Evolutionary conservation across 2,113 vertebrate species (phyloP), one percentile per base, ranked within the genome.

Genomic region (Anhinga rufa): DNA sequence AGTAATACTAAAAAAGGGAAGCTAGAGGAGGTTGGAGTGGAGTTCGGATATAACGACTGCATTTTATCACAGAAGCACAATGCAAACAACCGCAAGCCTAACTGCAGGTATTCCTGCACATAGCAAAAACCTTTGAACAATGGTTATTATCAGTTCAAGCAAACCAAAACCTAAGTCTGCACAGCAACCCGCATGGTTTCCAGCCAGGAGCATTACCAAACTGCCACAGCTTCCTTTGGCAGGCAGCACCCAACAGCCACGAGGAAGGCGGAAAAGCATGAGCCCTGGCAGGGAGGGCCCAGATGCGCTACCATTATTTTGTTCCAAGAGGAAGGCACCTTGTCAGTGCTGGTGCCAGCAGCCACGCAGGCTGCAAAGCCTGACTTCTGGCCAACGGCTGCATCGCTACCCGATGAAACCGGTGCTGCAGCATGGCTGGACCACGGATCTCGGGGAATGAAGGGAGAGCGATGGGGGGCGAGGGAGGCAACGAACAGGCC

Each of bases 291-390:
- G 40, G 25, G n/a, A 48, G 12, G 9, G 11, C 12, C 38, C n/a
- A 26, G 3, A 0, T 4, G 64, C 4, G 0, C 54, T 36, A 10
- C 6, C 12, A 0, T 6, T 32, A 15, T 54, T 11, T 20, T 28
- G 7, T 51, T 36, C 25, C 32, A 12, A 2, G 0, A 62, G 19
- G 34, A 40, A 38, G 1, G 10, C 54, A n/a, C 10, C 5, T 4
- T 7, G 28, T 8, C 54, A 21, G 3, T 2, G 34, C 11, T 16
- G 57, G 18, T 1, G 4, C 31, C 40, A 42, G 12, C 13, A 72
- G 68, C 54, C 48, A 6, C 32, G 49, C 61, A 1, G n/a, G 52
- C 61, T 52, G 34, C 8, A 60, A 57, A 34, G 17, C 21, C 82
- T 31, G 40, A 8, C 25, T 72, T 44, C 14, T 18, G 58, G 32